phyloP scores from a whole-genome alignment of 2,113 vertebrate genomes.

The Pungitius pungitius region DNA sequence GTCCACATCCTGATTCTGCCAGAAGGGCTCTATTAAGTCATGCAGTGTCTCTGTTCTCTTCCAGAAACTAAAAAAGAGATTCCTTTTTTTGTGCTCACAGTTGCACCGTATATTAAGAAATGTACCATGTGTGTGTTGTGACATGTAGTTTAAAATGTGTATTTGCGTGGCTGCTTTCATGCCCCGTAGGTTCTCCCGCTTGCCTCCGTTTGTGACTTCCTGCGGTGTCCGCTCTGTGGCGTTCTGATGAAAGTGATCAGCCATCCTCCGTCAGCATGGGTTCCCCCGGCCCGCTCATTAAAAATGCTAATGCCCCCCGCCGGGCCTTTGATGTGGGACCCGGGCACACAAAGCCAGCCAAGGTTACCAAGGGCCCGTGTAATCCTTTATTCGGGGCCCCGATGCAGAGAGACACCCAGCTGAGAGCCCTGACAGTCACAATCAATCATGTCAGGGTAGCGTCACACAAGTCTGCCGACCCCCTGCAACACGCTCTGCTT shows the following conservation, averaged over 20 bases:
- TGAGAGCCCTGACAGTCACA: conserved; percentile 73
- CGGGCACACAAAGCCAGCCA: conserved; percentile 76
- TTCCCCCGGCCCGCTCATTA: conserved; percentile 75
- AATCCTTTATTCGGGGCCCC: conserved; percentile 71
- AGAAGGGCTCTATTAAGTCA: conserved; percentile 28
- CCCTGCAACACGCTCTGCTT: conserved; percentile 56
- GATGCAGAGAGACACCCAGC: conserved; percentile 67
- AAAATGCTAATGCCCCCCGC: conserved; percentile 82
- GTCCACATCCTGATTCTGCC: conserved; percentile 33
- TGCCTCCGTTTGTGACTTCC: conserved; percentile 24
- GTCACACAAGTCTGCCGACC: conserved; percentile 61
- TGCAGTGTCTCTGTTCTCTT: conserved; percentile 25
- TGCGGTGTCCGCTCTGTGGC: conserved; percentile 16
- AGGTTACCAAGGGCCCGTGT: conserved; percentile 78
- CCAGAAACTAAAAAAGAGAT: not conserved
- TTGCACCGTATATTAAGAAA: conserved; percentile 1
- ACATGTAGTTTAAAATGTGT: not conserved
- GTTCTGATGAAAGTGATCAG: conserved; percentile 69
- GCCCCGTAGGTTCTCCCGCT: conserved; percentile 6
- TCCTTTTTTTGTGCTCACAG: not conserved
- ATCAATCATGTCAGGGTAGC: conserved; percentile 76
- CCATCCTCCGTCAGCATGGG: conserved; percentile 70
- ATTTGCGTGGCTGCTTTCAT: conserved; percentile 4
- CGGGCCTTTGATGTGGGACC: conserved; percentile 79
- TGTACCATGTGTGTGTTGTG: not conserved